Evolutionary conservation across 2,113 vertebrate species (phyloP), one percentile per base, ranked within the genome.

Genomic region (Capra hircus): DNA sequence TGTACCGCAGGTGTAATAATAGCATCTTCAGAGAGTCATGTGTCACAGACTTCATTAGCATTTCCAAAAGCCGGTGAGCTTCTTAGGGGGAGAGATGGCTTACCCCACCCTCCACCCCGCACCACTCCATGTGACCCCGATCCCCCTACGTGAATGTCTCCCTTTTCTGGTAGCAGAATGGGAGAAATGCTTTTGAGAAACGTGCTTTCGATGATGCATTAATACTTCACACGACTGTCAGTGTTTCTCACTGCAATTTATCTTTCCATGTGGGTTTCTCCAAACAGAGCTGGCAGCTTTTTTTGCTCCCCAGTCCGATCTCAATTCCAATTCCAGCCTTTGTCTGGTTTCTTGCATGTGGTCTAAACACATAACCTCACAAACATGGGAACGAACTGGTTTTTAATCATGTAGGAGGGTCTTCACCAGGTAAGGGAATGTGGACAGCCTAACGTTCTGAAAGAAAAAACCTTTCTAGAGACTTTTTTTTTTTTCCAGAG

Each of bases 231-330:
- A 14, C 27, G 40, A 62, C 27, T 2, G 97, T 71, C 86, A 74
- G 50, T 5, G 97, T 30, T 96, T 78, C 96, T 25, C 3, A 5
- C 3, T 43, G 88, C 88, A 17, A 52, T n/a, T 50, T 23, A 6
- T 88, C 23, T 98, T 98, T 97, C 98, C 95, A 93, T 82, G 98
- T 94, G 96, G 88, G 85, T 96, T 95, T 98, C 33, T 7, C 96
- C 85, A 94, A 90, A 88, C 52, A 91, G 96, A 98, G 77, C 94
- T 85, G 53, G 90, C 92, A 55, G 88, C 59, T 83, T 89, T 93
- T 90, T 81, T 2, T 86, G 59, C 67, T 59, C 71, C 88, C 97
- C 93, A 64, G 1, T 17, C 85, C 0, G 0, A 60, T 36, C 52
- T 78, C 50, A 36, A 6, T 82, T 60, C 53, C 28, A 71, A 1